Evolutionary conservation across 2,113 vertebrate species (phyloP).

Genomic region (Aramus guarauna): DNA sequence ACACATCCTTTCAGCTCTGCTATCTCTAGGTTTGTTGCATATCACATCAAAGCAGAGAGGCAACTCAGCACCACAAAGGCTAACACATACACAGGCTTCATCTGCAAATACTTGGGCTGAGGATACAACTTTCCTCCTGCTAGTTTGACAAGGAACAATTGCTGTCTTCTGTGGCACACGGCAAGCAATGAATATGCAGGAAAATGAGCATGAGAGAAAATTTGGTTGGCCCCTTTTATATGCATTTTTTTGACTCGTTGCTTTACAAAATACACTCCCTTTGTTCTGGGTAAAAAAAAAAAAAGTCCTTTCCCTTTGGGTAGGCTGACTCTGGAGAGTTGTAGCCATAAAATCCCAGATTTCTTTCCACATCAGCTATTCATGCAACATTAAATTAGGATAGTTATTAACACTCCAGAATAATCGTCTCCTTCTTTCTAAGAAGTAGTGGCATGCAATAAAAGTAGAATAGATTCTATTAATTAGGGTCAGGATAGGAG

Average conservation of each 20-base stretch:
- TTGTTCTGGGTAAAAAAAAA: neutral
- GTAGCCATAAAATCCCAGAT: neutral
- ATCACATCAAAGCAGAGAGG: neutral
- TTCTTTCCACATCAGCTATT: constrained; percentile 30
- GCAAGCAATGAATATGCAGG: neutral
- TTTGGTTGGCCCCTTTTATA: neutral
- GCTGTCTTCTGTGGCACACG: neutral
- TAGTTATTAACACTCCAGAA: constrained; percentile 62
- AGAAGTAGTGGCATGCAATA: constrained; percentile 54
- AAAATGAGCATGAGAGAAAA: neutral
- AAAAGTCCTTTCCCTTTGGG: neutral
- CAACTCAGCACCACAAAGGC: neutral
- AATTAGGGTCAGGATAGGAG: constrained; percentile 53
- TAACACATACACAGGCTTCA: neutral
- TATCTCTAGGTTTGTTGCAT: neutral
- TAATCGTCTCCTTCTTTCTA: constrained; percentile 58
- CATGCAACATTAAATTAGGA: constrained; percentile 57
- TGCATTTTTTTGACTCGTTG: neutral
- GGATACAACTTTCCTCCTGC: neutral
- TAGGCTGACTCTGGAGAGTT: neutral
- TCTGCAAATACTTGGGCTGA: neutral
- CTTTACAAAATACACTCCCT: neutral
- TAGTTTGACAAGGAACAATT: neutral
- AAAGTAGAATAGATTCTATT: constrained; percentile 64
- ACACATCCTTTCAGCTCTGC: rapidly evolving